Base-by-base conservation (phyloP, 2,113 vertebrate genomes). In the Datnioides undecimradiatus region DNA sequence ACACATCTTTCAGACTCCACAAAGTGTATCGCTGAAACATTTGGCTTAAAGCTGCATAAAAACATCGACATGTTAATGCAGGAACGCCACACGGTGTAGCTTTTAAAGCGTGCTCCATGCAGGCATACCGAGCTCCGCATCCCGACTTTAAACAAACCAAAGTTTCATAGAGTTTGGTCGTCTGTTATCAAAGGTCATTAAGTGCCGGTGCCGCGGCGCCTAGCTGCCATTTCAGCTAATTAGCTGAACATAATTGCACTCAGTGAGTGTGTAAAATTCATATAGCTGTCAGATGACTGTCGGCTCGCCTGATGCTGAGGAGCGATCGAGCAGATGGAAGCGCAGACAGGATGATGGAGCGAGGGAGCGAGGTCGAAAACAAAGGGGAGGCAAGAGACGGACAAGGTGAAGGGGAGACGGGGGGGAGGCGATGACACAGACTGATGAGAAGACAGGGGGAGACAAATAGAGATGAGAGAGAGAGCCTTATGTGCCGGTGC, bases 271-370 rank as follows among this genome's bases (percentile, higher is more conserved):
- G 64, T 87, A 76, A 81, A 81, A 87, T 69, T 82, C 73, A 80
- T 79, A 83, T 40, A 75, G 81, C 83, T 81, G 83, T 87, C 79
- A 71, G 57, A 73, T 11, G n/a, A 38, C 55, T 63, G 80, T 71
- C 41, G 25, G 57, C 45, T 16, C 23, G 27, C 8, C 13, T 2
- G 66, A 57, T 31, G 31, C 52, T 0, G 33, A 67, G 54, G 65
- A 78, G 65, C 27, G 17, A 58, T 45, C 3, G 70, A 70, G 72
- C 77, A 87, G 80, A 88, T 76, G 75, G 77, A 68, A 23, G 68
- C 41, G 10, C 19, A 51, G 76, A 80, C 77, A 73, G 80, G 45
- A 51, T 86, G 76, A 89, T 78, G 71, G 81, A 84, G 83, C 8
- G 65, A 57, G 40, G 54, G 70, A 62, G 21, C 0, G 21, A 84